Evolutionary conservation across 2,797 vertebrate genomes (phyloP), one percentile per base, ranked within the genome.

Genomic region (Luscinia megarhynchos): DNA sequence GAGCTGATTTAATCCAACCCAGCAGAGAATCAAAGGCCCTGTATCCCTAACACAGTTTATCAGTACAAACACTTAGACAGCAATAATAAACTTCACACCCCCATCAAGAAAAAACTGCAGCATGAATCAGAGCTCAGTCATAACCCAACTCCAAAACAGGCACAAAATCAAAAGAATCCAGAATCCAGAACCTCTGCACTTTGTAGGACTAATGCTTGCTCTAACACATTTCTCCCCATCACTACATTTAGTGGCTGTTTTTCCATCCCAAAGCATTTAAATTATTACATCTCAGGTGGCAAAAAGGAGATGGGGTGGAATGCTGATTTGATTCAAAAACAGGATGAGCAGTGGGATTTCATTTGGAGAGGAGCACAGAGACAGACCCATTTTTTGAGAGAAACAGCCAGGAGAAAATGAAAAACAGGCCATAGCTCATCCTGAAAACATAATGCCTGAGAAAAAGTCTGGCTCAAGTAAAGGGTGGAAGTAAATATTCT

Each of bases 341-440:
- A 76, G 63, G 74, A 53, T 63, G 63, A 93, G 70, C 53, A 27
- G 72, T 40, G 64, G 84, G 88, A 84, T 93, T 94, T 93, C 74
- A 84, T 87, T 79, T 74, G 86, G 90, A 84, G 88, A 90, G 63
- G 22, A 89, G 67, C 63, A 66, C 69, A 63, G 58, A 85, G 70
- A 69, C 21, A 82, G 75, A 73, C 75, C 57, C 73, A 63, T 82
- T 77, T 87, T 84, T 84, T 41, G 74, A 93, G 74, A 89, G 75
- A 87, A 96, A 70, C 36, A 64, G 78, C 54, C 75, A 87, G 78
- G 18, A 84, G 87, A 84, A 95, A 89, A 88, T 90, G 69, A 91
- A 90, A 91, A 93, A 53, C 59, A 63, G 51, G 57, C 66, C 92
- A 70, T 74, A 89, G 78, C 90, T 92, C 84, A 92, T 50, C 50